Conservation (phyloP, 2,113 vertebrate species). For the Engraulis encrasicolus region DNA sequence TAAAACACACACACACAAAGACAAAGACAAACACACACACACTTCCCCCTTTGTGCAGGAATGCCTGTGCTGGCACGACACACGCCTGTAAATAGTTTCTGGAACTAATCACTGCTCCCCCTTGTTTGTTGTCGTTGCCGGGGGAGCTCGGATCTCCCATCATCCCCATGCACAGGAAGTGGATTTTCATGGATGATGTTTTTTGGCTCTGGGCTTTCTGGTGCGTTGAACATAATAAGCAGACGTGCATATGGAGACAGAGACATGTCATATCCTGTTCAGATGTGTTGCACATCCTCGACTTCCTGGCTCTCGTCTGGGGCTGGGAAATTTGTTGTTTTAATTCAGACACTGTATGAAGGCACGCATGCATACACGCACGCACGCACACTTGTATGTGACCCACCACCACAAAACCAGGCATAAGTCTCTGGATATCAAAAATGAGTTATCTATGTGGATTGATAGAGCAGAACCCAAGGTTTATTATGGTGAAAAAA, state of each 20-base stretch:
- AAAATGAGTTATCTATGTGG: too few species aligned
- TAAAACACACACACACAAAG: too few species aligned
- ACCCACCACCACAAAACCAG: too few species aligned
- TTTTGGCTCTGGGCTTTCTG: background rate
- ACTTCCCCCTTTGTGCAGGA: background rate
- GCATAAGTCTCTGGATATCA: too few species aligned
- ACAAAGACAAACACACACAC: background rate
- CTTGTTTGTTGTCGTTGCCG: background rate
- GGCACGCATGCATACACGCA: too few species aligned
- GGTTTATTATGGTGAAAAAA: too few species aligned
- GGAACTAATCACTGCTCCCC: background rate
- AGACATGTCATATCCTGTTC: background rate
- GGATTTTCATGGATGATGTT: slow-evolving; percentile 2
- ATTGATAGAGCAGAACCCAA: too few species aligned
- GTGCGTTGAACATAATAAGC: background rate
- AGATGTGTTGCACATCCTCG: background rate
- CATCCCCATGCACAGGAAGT: background rate
- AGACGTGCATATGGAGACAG: background rate
- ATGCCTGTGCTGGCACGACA: background rate
- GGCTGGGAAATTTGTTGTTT: too few species aligned
- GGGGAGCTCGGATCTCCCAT: background rate
- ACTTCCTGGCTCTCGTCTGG: background rate
- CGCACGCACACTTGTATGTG: too few species aligned
- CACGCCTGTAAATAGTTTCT: slow-evolving; percentile 4
- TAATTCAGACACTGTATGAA: too few species aligned